Evolutionary conservation across 2,113 vertebrate genomes (phyloP), one percentile per base, ranked within the genome.

Genomic region (Parus major): DNA sequence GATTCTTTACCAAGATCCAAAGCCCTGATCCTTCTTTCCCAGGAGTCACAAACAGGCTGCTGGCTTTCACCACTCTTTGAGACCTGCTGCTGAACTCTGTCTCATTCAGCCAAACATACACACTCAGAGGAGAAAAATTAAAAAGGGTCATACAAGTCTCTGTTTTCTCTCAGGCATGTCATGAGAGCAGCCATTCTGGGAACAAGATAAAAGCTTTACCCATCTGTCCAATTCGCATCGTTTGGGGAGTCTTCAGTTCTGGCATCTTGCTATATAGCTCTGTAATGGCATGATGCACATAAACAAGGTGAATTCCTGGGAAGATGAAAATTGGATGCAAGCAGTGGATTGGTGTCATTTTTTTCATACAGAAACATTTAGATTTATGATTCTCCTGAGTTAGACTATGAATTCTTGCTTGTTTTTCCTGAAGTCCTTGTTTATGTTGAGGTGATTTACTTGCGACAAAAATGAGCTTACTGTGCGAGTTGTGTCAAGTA

Each of bases 161-260:
- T 96, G 94, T 96, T 96, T 96, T 91, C 92, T 97, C 96, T 95
- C 93, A 97, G 92, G 90, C 97, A 65, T 90, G 78, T 94, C 92
- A 88, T 84, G 93, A 82, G 86, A 98, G 96, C 91, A 97, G 65
- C 79, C 96, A 70, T 97, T 97, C 95, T 95, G 95, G 90, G 95
- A 97, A 86, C 86, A 93, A 80, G 12, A 53, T 97, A 94, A 97
- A 96, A 97, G 84, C 93, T 95, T 97, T 95, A 86, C 90, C 96
- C 96, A 97, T 97, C 97, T 98, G 97, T 97, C 97, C 95, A 56
- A 89, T 91, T 96, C 44, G 79, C 95, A 66, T 68, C 80, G 41
- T 94, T 96, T 94, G 85, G 93, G 93, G 92, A 98, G 86, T 93
- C 83, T 77, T 97, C 86, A 68, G 86, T 90, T 92, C 90, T 96